phyloP scores from a whole-genome alignment of 2,797 vertebrate species.

The Cossypha dichroa region DNA sequence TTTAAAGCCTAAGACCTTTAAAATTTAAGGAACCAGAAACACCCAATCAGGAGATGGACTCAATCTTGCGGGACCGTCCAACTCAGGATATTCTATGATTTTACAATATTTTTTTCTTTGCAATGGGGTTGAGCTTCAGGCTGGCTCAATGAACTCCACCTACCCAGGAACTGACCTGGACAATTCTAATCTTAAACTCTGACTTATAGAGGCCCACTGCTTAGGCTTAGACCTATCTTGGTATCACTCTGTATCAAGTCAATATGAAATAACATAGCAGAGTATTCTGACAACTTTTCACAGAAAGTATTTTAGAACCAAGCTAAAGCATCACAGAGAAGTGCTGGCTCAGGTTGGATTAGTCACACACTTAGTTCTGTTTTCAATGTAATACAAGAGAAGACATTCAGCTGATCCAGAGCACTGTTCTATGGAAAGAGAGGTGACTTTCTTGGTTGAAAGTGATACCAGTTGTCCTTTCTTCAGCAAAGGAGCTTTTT shows the following conservation, averaged over 20 bases:
- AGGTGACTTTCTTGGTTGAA: not conserved
- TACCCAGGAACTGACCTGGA: not conserved
- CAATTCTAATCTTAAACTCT: not conserved
- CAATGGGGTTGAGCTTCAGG: not conserved
- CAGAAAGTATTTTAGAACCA: not conserved
- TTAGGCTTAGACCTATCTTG: not conserved
- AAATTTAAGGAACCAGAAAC: not conserved
- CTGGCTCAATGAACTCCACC: not conserved
- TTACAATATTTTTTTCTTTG: not conserved
- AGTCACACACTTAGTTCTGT: not conserved
- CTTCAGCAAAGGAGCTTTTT: not conserved
- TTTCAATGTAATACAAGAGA: not conserved
- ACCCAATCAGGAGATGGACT: accelerated
- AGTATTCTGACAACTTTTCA: not conserved
- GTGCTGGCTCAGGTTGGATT: not conserved
- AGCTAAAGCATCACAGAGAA: not conserved
- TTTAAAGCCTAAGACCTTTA: not conserved
- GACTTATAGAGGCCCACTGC: too few relatives aligned
- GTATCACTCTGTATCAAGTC: not conserved
- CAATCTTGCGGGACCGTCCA: not conserved
- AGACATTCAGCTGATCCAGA: not conserved
- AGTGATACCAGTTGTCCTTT: not conserved
- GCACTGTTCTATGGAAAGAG: not conserved
- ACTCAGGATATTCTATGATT: not conserved
- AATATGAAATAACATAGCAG: not conserved